These are phyloP conservation scores for Apotomis capreana DNA, from an alignment of 2,888 invertebrate genomes.

Conservation along the genomic window DNA sequence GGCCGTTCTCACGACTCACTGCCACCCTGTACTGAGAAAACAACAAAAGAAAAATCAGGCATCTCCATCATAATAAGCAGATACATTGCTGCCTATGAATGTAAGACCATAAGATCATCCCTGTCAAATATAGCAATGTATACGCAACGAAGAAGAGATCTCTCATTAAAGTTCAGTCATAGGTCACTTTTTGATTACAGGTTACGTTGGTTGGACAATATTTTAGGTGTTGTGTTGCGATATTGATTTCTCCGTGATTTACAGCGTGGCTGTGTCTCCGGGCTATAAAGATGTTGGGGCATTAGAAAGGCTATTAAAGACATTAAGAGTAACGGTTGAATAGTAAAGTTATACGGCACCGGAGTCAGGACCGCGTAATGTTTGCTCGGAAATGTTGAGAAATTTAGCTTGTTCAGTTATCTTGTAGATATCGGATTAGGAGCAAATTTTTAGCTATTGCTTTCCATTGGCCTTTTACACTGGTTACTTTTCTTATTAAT, in stretches of 20 bases:
- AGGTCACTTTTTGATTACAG: constrained; percentile 60
- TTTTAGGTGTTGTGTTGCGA: constrained; percentile 61
- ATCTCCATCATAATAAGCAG: background rate
- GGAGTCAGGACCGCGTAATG: background rate
- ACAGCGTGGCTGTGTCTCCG: constrained; percentile 55
- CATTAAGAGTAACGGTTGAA: constrained; percentile 43
- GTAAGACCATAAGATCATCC: background rate
- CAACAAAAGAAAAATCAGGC: constrained; percentile 31
- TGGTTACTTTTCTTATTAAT: no score
- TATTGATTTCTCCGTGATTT: constrained; percentile 72
- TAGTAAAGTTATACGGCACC: background rate
- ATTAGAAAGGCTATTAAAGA: constrained; percentile 60
- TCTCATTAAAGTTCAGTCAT: constrained; percentile 31
- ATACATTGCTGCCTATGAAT: constrained; percentile 22
- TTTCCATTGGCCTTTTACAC: no score
- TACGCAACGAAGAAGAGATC: background rate
- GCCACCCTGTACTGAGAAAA: constrained; percentile 43
- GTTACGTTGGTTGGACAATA: constrained; percentile 61
- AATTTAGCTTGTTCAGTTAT: background rate
- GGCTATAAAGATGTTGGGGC: constrained; percentile 51
- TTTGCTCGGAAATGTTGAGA: background rate
- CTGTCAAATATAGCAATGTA: constrained; percentile 39
- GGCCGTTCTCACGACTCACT: constrained; percentile 70
- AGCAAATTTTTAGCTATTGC: no score
- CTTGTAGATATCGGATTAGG: background rate